Evolutionary conservation across 2,888 invertebrate species (phyloP), one percentile per base, ranked within the genome.

Genomic region (Heliconius ismenius): DNA sequence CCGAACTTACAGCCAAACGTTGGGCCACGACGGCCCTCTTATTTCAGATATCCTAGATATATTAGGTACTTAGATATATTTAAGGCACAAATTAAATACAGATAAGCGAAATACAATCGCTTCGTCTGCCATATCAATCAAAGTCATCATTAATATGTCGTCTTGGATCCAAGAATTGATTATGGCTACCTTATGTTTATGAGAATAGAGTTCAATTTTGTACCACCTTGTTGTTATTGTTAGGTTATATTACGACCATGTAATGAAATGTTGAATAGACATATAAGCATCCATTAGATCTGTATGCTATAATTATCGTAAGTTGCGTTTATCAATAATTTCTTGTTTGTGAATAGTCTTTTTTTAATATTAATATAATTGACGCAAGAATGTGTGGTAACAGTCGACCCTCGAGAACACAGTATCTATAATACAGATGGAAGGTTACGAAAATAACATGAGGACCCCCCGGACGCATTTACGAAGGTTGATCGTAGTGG

Each of bases 101-200:
- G 76, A 75, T 76, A 75, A 79, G 70, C 75, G 73, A 60, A 18
- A 67, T 62, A 74, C 70, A 78, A 79, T 75, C 60, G 69, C 60
- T 69, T 58, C 43, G 64, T 74, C 74, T 75, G 58, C 36, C 69
- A 62, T 77, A 78, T 79, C 76, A 79, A 79, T 79, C 76, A 79
- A 67, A 68, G 77, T 76, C 76, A 76, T 68, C 60, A 78, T 78
- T 78, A 77, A 49, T 74, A 68, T 64, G 43, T 69, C 76, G 58
- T 76, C 76, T 72, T 26, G 58, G 65, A 26, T 9, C 75, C 54
- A 75, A 75, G 75, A 70, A 28, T 68, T 69, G 24, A 54, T 63
- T 43, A n/a, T 10, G 63, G 13, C 39, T 26, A 24, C 26, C 63
- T 62, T 73, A 63, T 36, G 1, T 1, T 2, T 24, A 58, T 24